Evolutionary conservation across 2,888 invertebrate species (phyloP).

Genomic region (Eumerus sabulonum): DNA sequence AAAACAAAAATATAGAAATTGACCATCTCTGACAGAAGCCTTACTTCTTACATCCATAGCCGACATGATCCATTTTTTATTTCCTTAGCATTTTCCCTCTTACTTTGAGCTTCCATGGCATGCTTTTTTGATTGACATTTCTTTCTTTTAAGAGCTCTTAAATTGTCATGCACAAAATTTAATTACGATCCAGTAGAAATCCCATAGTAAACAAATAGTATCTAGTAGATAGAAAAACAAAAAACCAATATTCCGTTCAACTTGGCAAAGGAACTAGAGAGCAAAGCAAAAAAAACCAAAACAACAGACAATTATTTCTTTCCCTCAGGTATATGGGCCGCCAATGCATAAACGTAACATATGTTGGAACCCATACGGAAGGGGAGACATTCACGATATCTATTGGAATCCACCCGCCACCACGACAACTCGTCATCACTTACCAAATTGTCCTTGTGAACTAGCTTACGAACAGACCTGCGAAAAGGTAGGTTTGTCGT

Average conservation of each 20-base stretch:
- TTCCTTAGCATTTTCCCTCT: too few relatives aligned
- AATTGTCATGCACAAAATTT: too few relatives aligned
- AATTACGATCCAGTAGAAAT: too few relatives aligned
- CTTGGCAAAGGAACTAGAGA: slow-evolving; percentile 31
- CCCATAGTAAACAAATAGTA: slow-evolving; percentile 1
- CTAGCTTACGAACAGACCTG: slow-evolving; percentile 64
- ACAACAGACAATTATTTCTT: slow-evolving; percentile 48
- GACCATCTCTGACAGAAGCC: too few relatives aligned
- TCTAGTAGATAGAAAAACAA: slow-evolving; percentile 37
- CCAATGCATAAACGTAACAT: slow-evolving; percentile 68
- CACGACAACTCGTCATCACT: slow-evolving; percentile 66
- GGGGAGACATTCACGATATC: slow-evolving; percentile 65
- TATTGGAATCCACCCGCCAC: slow-evolving; percentile 66
- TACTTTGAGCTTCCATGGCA: too few relatives aligned
- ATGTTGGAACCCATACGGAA: slow-evolving; percentile 67
- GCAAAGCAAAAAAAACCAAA: too few relatives aligned
- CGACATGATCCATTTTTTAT: too few relatives aligned
- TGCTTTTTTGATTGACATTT: too few relatives aligned
- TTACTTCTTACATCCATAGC: too few relatives aligned
- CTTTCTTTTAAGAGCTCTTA: too few relatives aligned
- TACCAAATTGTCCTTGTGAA: slow-evolving; percentile 66
- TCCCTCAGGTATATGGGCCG: slow-evolving; percentile 65
- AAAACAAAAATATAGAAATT: too few relatives aligned
- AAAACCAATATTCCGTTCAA: slow-evolving; percentile 14
- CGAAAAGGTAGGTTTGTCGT: slow-evolving; percentile 56